phyloP scores from a whole-genome alignment of 1,140 invertebrate genomes.

The Holcopasites calliopsidis region DNA sequence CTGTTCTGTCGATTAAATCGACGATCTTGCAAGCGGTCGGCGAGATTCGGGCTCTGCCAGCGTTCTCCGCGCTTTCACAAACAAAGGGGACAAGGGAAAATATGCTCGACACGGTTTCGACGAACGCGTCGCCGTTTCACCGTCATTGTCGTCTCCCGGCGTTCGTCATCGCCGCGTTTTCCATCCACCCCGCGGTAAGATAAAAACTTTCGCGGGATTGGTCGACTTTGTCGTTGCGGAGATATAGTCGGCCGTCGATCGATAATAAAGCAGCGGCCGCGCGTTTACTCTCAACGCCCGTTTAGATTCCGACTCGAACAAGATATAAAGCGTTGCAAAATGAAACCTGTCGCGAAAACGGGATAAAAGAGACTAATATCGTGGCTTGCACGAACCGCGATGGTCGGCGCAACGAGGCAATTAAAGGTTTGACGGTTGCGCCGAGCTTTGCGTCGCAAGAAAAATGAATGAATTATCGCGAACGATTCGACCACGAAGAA shows the following conservation, averaged over 20 bases:
- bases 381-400: neutral
- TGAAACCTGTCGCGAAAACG: neutral
- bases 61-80: neutral
- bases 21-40: neutral
- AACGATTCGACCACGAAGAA: neutral
- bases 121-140: constrained; percentile 2
- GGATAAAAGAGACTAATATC: neutral
- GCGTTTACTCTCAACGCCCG: neutral
- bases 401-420: neutral
- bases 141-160: neutral
- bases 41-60: neutral
- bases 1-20: neutral
- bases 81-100: neutral
- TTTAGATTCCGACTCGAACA: neutral
- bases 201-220: constrained; percentile 14
- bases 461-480: neutral
- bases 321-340: constrained; percentile 1
- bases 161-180: neutral
- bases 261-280: neutral
- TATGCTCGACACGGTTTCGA: neutral
- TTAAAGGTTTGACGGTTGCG: neutral
- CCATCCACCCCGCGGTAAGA: neutral
- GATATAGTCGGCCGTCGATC: neutral
- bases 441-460: neutral
- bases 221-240: neutral